Conservation (phyloP, 2,113 vertebrate genomes). For the Anoplopoma fimbria region DNA sequence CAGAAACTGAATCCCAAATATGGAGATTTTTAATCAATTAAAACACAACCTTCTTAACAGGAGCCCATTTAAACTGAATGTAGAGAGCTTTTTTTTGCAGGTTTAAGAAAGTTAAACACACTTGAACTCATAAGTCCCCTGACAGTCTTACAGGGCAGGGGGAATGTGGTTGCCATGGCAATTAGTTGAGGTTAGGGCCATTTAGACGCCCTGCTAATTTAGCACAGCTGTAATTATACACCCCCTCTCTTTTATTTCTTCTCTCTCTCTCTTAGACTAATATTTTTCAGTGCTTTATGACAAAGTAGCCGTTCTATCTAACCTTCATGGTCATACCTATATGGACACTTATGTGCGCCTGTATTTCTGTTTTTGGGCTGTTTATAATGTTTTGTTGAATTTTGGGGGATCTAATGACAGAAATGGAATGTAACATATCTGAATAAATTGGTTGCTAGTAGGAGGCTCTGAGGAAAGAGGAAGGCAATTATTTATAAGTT, state of each 20-base stretch:
- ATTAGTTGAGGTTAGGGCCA: conserved; percentile 20
- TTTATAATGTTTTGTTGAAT: too few relatives aligned
- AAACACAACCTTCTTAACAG: neutral
- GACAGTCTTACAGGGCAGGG: neutral
- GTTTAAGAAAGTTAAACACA: neutral
- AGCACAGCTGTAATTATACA: conserved; percentile 36
- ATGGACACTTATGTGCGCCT: neutral
- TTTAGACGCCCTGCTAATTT: conserved; percentile 27
- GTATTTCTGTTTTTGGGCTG: neutral
- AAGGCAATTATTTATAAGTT: too few relatives aligned
- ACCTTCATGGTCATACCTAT: neutral
- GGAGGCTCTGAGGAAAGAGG: too few relatives aligned
- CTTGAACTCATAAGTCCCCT: neutral
- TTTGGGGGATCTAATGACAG: too few relatives aligned
- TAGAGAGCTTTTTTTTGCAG: neutral
- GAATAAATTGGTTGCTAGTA: too few relatives aligned
- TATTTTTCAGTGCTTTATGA: neutral
- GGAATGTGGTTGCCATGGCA: conserved; percentile 8
- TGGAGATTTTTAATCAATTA: neutral
- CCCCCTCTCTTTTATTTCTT: neutral
- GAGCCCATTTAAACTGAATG: neutral
- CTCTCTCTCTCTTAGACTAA: neutral
- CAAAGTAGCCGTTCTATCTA: neutral
- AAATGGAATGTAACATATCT: too few relatives aligned
- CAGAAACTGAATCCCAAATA: conserved; percentile 5